Evolutionary conservation across 2,888 invertebrate species (phyloP), one percentile per base, ranked within the genome.

Genomic region (Acrobasis consociella): DNA sequence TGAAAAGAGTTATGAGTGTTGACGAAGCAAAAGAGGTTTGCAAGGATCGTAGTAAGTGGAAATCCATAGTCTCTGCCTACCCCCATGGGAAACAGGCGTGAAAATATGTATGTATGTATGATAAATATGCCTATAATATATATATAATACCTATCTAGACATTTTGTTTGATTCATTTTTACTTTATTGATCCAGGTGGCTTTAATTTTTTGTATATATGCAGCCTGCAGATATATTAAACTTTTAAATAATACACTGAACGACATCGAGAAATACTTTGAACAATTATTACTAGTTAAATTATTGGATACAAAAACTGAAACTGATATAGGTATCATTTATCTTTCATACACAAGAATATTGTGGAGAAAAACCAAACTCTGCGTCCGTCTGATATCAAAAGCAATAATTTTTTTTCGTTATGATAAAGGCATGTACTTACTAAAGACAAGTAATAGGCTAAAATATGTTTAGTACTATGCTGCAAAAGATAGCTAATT

Each of bases 401-500:
- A n/a, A 62, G 10, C 2, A 38, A 61, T 5, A 11, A 53, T 61
- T 9, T 53, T n/a, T n/a, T n/a, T 53, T 53, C 22, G 37, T 22
- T 61, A 61, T 22, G 22, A 46, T 9, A 17, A 42, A 37, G 61
- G 61, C 16, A 61, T 37, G 15, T 55, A n/a, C n/a, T n/a, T n/a
- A 53, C 15, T n/a, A 22, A 10, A 42, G 17, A 46, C 31, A 49
- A 10, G 22, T 9, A 9, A 22, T 61, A 8, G 61, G 61, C 22
- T 37, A 9, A 10, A 13, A 53, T 49, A 46, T 9, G 9, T 16
- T 60, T 52, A 9, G 31, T 13, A 15, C 2, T 0, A n/a, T 61
- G 46, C 22, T 22, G 1, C 13, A 53, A 53, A 31, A 66, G 52
- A 70, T 70, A 1, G 72, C 72, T 15, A 62, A 37, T 9, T 72